Evolutionary conservation across 2,888 invertebrate genomes (phyloP), one percentile per base, ranked within the genome.

Genomic region (Zaprionus lineosus): DNA sequence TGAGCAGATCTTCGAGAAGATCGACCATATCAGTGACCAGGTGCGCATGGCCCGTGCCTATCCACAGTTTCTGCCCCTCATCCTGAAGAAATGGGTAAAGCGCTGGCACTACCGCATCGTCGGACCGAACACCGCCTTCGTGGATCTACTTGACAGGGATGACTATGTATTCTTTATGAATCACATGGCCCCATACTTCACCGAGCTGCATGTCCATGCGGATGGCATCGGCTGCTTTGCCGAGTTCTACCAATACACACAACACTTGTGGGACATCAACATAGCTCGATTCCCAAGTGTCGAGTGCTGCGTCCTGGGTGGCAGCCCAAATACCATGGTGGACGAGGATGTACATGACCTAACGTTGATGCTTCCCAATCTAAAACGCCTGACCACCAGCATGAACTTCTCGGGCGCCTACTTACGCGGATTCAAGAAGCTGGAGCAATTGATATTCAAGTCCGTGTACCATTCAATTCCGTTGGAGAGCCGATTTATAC

Each of bases 111-210:
- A 51, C n/a, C 56, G 74, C 15, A 55, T 76, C 7, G 37, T 74
- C 0, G 79, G 86, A 0, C 79, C 79, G 0, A 83, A 73, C 0
- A 83, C 74, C 1, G 41, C 58, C 0, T 85, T 63, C 7, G 3
- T 81, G 18, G 40, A 52, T 0, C 44, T 70, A 3, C 59, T 81
- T 9, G 73, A 79, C 37, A 73, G 83, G 16, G 84, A 79, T 29
- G 86, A 79, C 16, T 79, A 79, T 28, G 74, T 76, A 0, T 85
- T 81, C 56, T 81, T 85, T 14, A 81, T 85, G 86, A 63, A 66
- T 1, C 46, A 81, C 7, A 81, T 86, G 81, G 44, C 63, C n/a
- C 26, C 21, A 1, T 50, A 37, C 6, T 79, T 79, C n/a, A 77
- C 59, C 1, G 86, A 81, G 51, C 56, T 81, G 36, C 82, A 86